Base-by-base conservation (phyloP, 2,797 vertebrate species). In the Clamator glandarius region DNA sequence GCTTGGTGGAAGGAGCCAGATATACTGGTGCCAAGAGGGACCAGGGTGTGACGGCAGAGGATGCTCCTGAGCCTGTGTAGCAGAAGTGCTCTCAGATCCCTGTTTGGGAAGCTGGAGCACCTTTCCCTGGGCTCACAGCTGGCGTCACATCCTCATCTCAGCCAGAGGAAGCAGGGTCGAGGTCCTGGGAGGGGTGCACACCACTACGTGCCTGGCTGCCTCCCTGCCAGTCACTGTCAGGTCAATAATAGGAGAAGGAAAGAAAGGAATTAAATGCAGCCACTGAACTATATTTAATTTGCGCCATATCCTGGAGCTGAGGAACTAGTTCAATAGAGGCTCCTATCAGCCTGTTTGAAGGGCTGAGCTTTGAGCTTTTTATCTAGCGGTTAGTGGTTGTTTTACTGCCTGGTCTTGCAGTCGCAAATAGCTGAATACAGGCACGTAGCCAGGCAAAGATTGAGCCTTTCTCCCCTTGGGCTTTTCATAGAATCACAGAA, bases 381-480 rank as follows among this genome's bases (percentile, higher is more conserved):
- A 54, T 58, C 91, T 11, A 9, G 72, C 5, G 8, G 31, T 55
- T 52, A 9, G 72, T 5, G 8, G 31, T 55, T 52, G 28, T 67
- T 89, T 70, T 54, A 12, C 51, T 70, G 41, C 51, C 28, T 70
- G 80, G 17, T 59, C 57, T 51, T 20, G 36, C 55, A 8, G 69
- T 33, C 36, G 14, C 55, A 16, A 42, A 28, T 0, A 36, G 67
- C 69, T 61, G 46, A 63, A 1, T 12, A 4, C 23, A 28, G 63
- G 24, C 48, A 31, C 0, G 2, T 7, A 6, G 41, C 11, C 35
- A 33, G 12, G 8, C 0, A 0, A 29, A 10, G n/a, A 67, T 1
- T 5, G 23, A 68, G n/a, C 31, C 11, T 23, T 23, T 29, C 29
- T 67, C 35, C 15, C 26, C n/a, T 11, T 4, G 35, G 23, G 44